Percentiles rank a stretch among this genome's conserved stretches.
These are phyloP conservation scores for Rhadinocentrus ornatus DNA, from an alignment of 2,797 vertebrate species.

Conservation along the genomic window DNA sequence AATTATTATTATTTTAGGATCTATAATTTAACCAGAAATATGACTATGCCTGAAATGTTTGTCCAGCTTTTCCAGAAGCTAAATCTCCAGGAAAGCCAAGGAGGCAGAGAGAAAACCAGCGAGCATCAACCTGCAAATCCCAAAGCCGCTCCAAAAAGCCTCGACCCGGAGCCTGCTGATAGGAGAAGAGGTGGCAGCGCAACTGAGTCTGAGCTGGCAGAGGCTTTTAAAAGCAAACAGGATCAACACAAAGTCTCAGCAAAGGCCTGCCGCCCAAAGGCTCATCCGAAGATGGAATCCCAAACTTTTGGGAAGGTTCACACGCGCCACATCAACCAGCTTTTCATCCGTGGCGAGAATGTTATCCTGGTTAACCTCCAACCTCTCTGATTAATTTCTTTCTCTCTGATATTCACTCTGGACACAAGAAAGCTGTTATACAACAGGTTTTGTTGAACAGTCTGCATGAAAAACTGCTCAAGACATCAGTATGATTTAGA, in stretches of 20 bases:
- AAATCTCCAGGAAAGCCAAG: constrained; percentile 87
- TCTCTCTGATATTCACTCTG: background rate
- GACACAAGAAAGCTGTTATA: background rate
- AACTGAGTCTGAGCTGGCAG: constrained; percentile 13
- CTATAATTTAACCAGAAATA: background rate
- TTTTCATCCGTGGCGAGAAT: constrained; percentile 96
- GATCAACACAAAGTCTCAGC: background rate
- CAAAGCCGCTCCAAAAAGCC: constrained; percentile 4
- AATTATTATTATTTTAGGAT: background rate
- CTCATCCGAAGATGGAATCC: constrained; percentile 56
- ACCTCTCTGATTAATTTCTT: constrained; percentile 74
- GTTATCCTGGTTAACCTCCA: constrained; percentile 93
- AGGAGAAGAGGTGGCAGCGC: background rate
- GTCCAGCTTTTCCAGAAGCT: constrained; percentile 92
- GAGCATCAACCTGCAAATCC: constrained; percentile 15
- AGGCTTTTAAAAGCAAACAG: background rate
- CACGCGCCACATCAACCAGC: constrained; percentile 94
- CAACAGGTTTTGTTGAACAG: background rate
- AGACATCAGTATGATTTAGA: constrained; percentile 2
- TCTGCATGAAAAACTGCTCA: background rate
- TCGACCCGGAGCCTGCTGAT: background rate
- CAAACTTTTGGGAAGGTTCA: constrained; percentile 89
- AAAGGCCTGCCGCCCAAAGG: constrained; percentile 24
- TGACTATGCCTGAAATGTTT: constrained; percentile 23
- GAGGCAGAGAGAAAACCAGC: constrained; percentile 51